These are phyloP conservation scores for Drosophila sechellia DNA, from an alignment of 1,140 invertebrate genomes.

Conservation along the genomic window DNA sequence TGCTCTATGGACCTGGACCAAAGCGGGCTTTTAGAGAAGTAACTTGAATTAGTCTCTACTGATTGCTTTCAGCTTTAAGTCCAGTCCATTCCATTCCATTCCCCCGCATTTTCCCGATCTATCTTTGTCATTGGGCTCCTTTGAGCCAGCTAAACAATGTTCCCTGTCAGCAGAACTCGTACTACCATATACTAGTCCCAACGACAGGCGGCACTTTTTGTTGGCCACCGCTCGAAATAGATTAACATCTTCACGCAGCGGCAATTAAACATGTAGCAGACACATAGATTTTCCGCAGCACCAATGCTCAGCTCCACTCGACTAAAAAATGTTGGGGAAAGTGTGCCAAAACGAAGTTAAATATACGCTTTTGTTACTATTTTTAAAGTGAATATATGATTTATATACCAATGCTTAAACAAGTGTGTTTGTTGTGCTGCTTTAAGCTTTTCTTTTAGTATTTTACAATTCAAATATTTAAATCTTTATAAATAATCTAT, in stretches of 20 bases:
- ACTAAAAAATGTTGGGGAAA: constrained; percentile 16
- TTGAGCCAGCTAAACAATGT: constrained; percentile 53
- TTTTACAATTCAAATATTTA: neutral
- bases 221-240: constrained; percentile 47
- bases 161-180: constrained; percentile 42
- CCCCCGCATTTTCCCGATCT: constrained; percentile 3
- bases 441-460: neutral
- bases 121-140: constrained; percentile 36
- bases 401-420: no score
- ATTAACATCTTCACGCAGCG: constrained; percentile 63
- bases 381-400: no score
- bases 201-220: constrained; percentile 40
- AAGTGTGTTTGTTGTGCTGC: neutral
- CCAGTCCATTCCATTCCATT: neutral
- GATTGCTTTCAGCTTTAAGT: constrained; percentile 51
- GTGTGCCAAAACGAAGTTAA: neutral
- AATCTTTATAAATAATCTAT: no score
- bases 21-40: constrained; percentile 38
- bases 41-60: constrained; percentile 57
- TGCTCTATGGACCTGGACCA: constrained; percentile 15
- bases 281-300: constrained; percentile 45
- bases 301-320: constrained; percentile 18
- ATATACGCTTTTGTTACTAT: constrained; percentile 4
- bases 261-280: constrained; percentile 65
- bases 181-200: constrained; percentile 11